Base-by-base conservation (phyloP, 2,888 invertebrate genomes). In the Epicampocera succincta region DNA sequence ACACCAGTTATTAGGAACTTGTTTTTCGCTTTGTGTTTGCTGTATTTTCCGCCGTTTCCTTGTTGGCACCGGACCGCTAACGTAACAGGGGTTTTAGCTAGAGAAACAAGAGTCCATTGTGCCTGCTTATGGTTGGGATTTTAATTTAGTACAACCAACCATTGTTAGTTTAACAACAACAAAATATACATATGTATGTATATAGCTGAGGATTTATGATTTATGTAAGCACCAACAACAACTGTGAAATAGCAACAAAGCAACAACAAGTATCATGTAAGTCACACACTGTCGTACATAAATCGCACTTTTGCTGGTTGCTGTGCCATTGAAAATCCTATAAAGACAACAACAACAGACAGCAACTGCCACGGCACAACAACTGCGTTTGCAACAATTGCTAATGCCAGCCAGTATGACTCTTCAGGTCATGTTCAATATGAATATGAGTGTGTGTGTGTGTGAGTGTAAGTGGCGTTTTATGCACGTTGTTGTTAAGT, bases 141-240 rank as follows among this genome's bases (percentile, higher is more conserved):
- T 60, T 12, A 50, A 52, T 61, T 60, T 33, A 66, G 48, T 65
- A 42, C 50, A 38, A 1, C 44, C 33, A 72, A n/a, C 8, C 8
- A 9, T 72, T 71, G 56, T 65, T 78, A 65, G 71, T 65, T 71
- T 29, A 50, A 52, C 56, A 66, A 65, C 66, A 65, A 69, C 52
- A 48, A 29, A 29, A 29, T 4, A 29, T 4, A 29, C 29, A 4
- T 29, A 29, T n/a, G n/a, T n/a, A n/a, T n/a, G 3, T 25, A 33
- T 76, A 48, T 65, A 42, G 71, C 56, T 40, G 44, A 52, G 71
- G 65, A 75, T 71, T 80, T 80, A 75, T 80, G 75, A 80, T 80
- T 80, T 80, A 80, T 75, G 65, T 74, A 80, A 75, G 66, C 71
- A 66, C 60, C 60, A 44, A 54, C 17, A 60, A 15, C 19, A 60